A percentile compares a stretch with the other conserved stretches of the same genome.
These are phyloP conservation scores for Polypterus senegalus DNA, from an alignment of 2,113 vertebrate genomes.

Conservation along the genomic window DNA sequence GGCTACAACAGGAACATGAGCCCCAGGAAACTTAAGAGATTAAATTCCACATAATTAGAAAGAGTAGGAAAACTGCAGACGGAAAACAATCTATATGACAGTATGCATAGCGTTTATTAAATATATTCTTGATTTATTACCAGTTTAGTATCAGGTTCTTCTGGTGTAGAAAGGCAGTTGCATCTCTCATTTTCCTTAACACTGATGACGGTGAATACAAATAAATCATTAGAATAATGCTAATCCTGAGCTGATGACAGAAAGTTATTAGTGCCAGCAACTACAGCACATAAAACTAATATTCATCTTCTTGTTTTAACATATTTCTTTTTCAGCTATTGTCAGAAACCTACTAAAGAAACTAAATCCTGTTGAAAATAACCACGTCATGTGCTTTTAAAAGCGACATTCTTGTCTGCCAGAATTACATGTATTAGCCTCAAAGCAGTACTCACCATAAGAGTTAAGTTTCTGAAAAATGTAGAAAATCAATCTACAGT, in stretches of 20 bases:
- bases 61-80: neutral
- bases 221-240: constrained; percentile 45
- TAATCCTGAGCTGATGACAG: constrained; percentile 9
- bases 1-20: too few species aligned
- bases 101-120: neutral
- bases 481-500: too few species aligned
- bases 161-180: constrained; percentile 31
- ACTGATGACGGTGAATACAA: constrained; percentile 29
- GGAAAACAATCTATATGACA: neutral
- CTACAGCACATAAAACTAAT: neutral
- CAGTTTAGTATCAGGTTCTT: constrained; percentile 9
- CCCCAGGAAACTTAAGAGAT: too few species aligned
- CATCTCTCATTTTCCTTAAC: constrained; percentile 22
- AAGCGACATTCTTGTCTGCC: neutral
- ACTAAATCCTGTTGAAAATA: too few species aligned
- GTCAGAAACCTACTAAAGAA: neutral
- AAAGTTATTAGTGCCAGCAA: neutral
- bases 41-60: neutral
- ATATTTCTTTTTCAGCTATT: neutral
- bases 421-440: neutral
- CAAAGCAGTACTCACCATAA: neutral
- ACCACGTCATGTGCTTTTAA: neutral
- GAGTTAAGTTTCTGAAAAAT: too few species aligned
- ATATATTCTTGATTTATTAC: constrained; percentile 21
- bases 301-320: too few species aligned